These are phyloP conservation scores for Malurus leucopterus DNA, from an alignment of 2,797 vertebrate genomes.

Conservation along the genomic window DNA sequence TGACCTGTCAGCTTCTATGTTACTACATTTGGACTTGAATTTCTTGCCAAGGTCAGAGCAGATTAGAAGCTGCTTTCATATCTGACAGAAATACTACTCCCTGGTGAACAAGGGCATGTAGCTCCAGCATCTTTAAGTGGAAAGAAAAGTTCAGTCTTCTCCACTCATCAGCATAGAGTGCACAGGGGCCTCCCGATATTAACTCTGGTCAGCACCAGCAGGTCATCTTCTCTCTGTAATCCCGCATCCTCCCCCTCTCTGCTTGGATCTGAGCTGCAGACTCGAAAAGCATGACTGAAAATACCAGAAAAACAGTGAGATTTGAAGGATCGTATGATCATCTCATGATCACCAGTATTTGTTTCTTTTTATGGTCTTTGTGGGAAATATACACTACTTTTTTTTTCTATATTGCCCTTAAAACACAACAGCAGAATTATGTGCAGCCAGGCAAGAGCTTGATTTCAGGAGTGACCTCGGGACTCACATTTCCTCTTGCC, in stretches of 20 bases:
- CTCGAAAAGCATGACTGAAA: background rate
- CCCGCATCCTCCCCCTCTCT: background rate
- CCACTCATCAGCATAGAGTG: background rate
- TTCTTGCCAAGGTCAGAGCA: constrained; percentile 57
- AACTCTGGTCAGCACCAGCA: background rate
- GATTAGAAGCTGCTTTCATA: constrained; percentile 47
- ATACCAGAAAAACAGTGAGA: background rate
- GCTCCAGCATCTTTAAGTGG: background rate
- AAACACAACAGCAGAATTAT: constrained; percentile 35
- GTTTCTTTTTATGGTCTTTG: background rate
- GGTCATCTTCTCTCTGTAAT: background rate
- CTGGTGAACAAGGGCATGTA: background rate
- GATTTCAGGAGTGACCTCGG: constrained; percentile 44
- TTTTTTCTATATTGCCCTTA: background rate
- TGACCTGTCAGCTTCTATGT: constrained; percentile 49
- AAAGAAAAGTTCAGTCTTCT: constrained; percentile 5
- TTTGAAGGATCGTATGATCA: constrained; percentile 1
- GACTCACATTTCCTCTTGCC: constrained; percentile 50
- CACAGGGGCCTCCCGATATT: background rate
- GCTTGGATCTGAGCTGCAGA: background rate
- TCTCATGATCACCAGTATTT: background rate
- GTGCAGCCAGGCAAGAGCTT: background rate
- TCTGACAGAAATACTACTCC: constrained; percentile 52
- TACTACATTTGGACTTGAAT: constrained; percentile 66
- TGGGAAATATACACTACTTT: background rate